Base-by-base conservation (phyloP, 35 echinoderm and acorn worm genomes). In the Heliocidaris tuberculata region DNA sequence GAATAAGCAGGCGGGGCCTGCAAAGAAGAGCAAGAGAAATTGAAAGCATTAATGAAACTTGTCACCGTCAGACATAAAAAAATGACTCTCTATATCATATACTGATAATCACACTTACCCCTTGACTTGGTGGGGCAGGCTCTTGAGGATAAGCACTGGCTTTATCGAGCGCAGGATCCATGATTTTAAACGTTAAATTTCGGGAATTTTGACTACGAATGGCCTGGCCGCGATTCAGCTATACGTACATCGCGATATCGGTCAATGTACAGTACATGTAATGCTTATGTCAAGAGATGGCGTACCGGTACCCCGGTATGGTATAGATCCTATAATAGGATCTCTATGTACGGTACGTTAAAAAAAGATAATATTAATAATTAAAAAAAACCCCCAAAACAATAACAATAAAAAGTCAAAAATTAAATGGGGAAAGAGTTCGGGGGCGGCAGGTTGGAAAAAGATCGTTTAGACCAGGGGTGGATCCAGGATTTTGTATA, bases 161-260 rank as follows among this genome's bases (percentile, higher is more conserved):
- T 48, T 89, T 89, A 48, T 89, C 87, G 19, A 89, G 87, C 31
- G 87, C 87, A 17, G 87, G 87, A 89, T 89, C 87, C 87, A 89
- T 89, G 87, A 89, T 89, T 89, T 42, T 47, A 89, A 13, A 0
- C 17, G 31, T 42, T 32, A 47, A 17, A 89, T 17, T 85, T 47
- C 7, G 15, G 9, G 5, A 42, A 89, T 6, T 47, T 47, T 0
- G 87, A 32, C 0, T 89, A 2, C 31, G 87, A 89, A 32, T 17
- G 70, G 70, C 70, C 15, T 85, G 17, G 87, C 11, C 31, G 17
- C 65, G 17, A 19, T 16, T 16, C 7, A 19, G 30, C n/a, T 88
- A 10, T 48, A 0, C n/a, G n/a, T n/a, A n/a, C n/a, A n/a, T n/a
- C n/a, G n/a, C n/a, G n/a, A n/a, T n/a, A n/a, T n/a, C 31, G 13